Percentiles rank a stretch among this genome's conserved stretches.
These are phyloP conservation scores for Hybos culiciformis DNA, from an alignment of 2,888 invertebrate species.

Conservation along the genomic window DNA sequence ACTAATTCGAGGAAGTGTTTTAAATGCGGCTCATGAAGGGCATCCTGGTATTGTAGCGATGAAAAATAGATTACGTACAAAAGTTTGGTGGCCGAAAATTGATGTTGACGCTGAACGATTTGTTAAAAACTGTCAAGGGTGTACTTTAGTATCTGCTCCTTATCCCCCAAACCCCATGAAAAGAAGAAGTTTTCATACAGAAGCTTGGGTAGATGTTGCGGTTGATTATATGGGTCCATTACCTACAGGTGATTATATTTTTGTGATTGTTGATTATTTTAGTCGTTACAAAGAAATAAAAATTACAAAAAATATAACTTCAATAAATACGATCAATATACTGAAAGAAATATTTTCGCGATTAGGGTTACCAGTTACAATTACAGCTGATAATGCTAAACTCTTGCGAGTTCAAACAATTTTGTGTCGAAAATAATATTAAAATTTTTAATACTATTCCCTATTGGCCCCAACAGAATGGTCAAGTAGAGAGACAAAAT, in stretches of 20 bases:
- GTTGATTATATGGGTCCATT: slow-evolving; percentile 20
- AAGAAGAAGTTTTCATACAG: slow-evolving; percentile 18
- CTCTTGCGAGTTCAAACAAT: no score
- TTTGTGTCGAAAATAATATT: no score
- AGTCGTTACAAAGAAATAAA: slow-evolving; percentile 5
- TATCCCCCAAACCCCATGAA: slow-evolving; percentile 21
- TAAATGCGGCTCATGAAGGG: no score
- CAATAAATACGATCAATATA: neutral
- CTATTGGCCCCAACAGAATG: no score
- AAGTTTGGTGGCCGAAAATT: slow-evolving; percentile 12
- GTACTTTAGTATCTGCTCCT: slow-evolving; percentile 8
- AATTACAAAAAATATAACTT: neutral
- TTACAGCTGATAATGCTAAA: no score
- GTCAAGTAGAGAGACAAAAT: no score
- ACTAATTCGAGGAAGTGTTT: neutral
- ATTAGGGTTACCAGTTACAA: no score
- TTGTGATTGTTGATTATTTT: slow-evolving; percentile 10
- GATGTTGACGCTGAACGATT: slow-evolving; percentile 8
- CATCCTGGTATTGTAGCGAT: slow-evolving; percentile 10
- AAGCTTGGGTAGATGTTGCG: slow-evolving; percentile 14
- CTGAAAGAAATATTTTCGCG: neutral
- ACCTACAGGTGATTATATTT: slow-evolving; percentile 10
- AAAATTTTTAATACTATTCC: no score
- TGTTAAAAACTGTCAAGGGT: slow-evolving; percentile 8
- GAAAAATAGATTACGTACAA: slow-evolving; percentile 10